Evolutionary conservation across 2,888 invertebrate species (phyloP).

Genomic region (Trissoscelio sp.): DNA sequence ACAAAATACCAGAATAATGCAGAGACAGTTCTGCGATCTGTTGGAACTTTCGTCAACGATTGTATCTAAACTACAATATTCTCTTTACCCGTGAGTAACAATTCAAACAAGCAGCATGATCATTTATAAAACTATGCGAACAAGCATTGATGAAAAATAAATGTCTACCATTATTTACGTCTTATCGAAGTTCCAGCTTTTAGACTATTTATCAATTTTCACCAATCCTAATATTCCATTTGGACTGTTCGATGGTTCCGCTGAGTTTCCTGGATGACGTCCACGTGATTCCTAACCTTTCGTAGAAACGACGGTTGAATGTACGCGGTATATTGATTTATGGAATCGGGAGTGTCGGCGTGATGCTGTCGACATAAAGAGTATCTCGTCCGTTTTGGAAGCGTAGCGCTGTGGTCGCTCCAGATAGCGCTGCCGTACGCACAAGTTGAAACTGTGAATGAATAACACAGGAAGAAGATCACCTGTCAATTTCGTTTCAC

Average conservation of each 20-base stretch:
- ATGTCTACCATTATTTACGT: too few species aligned
- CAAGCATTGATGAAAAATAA: too few species aligned
- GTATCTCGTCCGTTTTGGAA: constrained; percentile 40
- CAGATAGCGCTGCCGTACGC: constrained; percentile 38
- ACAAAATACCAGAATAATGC: neutral
- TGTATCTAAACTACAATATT: neutral
- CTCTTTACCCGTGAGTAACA: too few species aligned
- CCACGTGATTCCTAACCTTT: constrained; percentile 64
- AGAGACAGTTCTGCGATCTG: neutral
- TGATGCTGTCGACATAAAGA: constrained; percentile 61
- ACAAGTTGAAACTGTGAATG: too few species aligned
- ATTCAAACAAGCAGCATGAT: too few species aligned
- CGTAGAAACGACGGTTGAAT: constrained; percentile 47
- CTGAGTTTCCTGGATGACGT: constrained; percentile 34
- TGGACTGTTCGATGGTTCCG: neutral
- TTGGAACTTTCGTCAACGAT: neutral
- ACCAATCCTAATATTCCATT: neutral
- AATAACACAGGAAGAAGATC: too few species aligned
- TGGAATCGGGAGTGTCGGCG: constrained; percentile 61
- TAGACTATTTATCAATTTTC: neutral
- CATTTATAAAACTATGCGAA: too few species aligned
- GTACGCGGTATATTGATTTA: constrained; percentile 66
- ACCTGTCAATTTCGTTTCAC: too few species aligned
- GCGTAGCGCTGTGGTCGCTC: constrained; percentile 47
- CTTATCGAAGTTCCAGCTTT: too few species aligned